phyloP scores from a whole-genome alignment of 2,113 vertebrate species.

The Echinops telfairi region DNA sequence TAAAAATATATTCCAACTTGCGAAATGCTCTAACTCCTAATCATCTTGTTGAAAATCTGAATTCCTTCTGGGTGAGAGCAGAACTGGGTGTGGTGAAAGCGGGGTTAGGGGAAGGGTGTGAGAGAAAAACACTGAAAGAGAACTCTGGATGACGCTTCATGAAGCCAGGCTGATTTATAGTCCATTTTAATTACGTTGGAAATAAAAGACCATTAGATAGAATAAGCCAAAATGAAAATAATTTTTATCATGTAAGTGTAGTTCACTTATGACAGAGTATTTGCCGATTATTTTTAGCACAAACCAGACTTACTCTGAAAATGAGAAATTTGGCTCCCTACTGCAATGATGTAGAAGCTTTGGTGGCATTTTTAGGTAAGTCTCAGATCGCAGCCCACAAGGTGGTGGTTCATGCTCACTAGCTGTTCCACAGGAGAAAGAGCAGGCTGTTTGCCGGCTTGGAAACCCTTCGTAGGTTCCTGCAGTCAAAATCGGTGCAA shows the following conservation, averaged over 20 bases:
- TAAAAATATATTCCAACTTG: background rate
- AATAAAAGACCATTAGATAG: background rate
- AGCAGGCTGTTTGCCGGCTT: too few species aligned
- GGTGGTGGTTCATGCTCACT: too few species aligned
- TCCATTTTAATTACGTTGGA: background rate
- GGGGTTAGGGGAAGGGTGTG: too few species aligned
- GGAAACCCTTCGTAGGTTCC: too few species aligned
- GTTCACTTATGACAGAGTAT: background rate
- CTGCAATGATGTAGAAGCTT: too few species aligned
- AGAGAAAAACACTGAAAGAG: background rate
- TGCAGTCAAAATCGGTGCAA: background rate
- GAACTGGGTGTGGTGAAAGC: background rate
- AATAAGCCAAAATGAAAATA: background rate
- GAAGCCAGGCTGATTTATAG: background rate
- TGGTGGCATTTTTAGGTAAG: too few species aligned
- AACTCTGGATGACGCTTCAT: background rate
- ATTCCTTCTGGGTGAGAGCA: constrained; percentile 57
- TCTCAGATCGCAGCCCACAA: too few species aligned
- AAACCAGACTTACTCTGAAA: background rate
- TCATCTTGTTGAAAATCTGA: background rate
- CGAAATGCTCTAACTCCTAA: background rate
- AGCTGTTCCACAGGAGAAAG: too few species aligned
- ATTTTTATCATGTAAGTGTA: background rate
- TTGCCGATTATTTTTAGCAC: constrained; percentile 4
- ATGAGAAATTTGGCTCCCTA: background rate